Percentiles rank a stretch among this genome's conserved stretches.
phyloP scores from a whole-genome alignment of 2,888 invertebrate genomes.

The Melinopterus prodromus region DNA sequence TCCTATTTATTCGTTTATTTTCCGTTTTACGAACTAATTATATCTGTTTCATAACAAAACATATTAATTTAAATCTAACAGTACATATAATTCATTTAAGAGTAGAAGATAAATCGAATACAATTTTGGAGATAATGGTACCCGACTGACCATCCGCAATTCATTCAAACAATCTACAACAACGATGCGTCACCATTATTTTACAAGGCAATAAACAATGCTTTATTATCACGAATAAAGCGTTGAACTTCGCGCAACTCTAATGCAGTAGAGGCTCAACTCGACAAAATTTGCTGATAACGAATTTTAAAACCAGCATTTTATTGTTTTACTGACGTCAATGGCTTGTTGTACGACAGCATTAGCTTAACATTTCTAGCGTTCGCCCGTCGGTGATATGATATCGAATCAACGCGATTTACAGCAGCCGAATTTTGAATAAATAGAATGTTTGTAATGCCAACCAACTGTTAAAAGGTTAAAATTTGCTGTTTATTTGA shows the following conservation, averaged over 20 bases:
- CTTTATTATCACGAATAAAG: not conserved
- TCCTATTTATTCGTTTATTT: too few species aligned
- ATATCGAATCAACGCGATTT: not conserved
- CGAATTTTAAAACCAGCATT: not conserved
- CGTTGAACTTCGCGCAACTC: not conserved
- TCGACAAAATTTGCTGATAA: not conserved
- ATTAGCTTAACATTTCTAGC: not conserved
- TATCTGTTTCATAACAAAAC: too few species aligned
- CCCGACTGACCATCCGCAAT: conserved; percentile 4
- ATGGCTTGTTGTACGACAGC: not conserved
- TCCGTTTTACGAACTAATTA: too few species aligned
- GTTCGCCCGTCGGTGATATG: not conserved
- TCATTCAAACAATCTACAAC: not conserved
- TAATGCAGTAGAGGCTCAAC: not conserved
- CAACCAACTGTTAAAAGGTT: not conserved
- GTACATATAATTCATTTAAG: too few species aligned
- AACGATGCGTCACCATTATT: not conserved
- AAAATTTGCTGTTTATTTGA: too few species aligned
- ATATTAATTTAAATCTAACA: too few species aligned
- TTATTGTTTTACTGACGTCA: not conserved
- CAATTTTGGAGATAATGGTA: not conserved
- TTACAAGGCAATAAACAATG: not conserved
- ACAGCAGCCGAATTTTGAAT: not conserved
- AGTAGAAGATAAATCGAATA: too few species aligned
- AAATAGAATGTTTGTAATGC: not conserved